A percentile compares a stretch with the other conserved stretches of the same genome.
phyloP scores from a whole-genome alignment of 2,797 vertebrate species.

The Sebastes cheni region DNA sequence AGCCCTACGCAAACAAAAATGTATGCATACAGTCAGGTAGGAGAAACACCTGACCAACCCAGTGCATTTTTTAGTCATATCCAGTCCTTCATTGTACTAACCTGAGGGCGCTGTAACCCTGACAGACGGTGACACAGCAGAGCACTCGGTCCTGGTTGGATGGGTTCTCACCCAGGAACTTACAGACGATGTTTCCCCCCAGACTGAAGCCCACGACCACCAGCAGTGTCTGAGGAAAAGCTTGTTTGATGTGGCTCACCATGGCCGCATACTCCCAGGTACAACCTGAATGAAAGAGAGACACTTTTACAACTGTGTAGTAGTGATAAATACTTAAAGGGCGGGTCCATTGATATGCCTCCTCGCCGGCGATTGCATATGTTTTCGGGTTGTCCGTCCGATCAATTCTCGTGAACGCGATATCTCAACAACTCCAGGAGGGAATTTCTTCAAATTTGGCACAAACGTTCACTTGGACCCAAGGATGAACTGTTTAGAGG shows the following conservation, averaged over 20 bases:
- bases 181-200: slow-evolving; percentile 95
- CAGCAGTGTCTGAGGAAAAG: slow-evolving; percentile 86
- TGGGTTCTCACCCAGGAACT: slow-evolving; percentile 91
- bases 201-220: slow-evolving; percentile 95
- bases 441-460: too few species aligned
- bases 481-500: too few species aligned
- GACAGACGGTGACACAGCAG: slow-evolving; percentile 94
- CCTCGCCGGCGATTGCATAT: too few species aligned
- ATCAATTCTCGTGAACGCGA: too few species aligned
- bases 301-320: not conserved
- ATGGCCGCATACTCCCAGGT: slow-evolving; percentile 97
- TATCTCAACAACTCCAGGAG: too few species aligned
- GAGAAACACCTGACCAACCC: not conserved
- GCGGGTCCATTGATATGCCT: too few species aligned
- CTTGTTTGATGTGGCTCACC: slow-evolving; percentile 89
- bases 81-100: slow-evolving; percentile 66
- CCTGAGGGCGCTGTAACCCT: slow-evolving; percentile 93
- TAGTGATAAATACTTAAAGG: not conserved
- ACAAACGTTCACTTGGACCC: too few species aligned
- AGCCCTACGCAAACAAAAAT: slow-evolving; percentile 78
- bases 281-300: slow-evolving; percentile 83
- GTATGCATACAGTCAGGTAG: not conserved
- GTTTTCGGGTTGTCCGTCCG: too few species aligned
- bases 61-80: not conserved
- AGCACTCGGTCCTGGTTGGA: slow-evolving; percentile 92